Evolutionary conservation across 2,888 invertebrate species (phyloP), one percentile per base, ranked within the genome.

Genomic region (Yponomeuta sedellus): DNA sequence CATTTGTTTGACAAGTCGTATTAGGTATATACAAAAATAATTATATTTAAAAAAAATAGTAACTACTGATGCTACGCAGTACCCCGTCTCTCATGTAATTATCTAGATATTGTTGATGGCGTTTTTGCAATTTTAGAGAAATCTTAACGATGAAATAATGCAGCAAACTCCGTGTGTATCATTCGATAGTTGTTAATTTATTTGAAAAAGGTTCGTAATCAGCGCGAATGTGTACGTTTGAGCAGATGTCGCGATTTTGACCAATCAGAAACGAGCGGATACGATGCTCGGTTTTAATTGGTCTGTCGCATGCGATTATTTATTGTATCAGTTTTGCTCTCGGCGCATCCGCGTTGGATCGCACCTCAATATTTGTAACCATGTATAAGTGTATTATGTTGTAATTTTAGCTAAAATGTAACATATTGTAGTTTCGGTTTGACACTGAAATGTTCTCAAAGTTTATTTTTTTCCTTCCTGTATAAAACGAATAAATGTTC

Each of bases 381-480:
- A 75, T 82, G 80, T 83, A 77, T 85, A 88, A 85, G 86, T 88
- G 86, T 88, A 88, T 84, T 82, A 81, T 80, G 82, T 84, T 86
- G 66, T 66, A 62, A 63, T 75, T 76, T 74, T 82, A 82, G 81
- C 77, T 78, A 78, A 80, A 82, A 83, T 88, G 82, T 86, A 83
- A 82, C 83, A 85, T 86, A 86, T 82, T 73, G 75, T 78, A 76
- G 76, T 76, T 80, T 71, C 80, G 78, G 71, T 75, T 77, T 72
- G 66, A 77, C 75, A 76, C 77, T 77, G 74, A 74, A 74, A 75
- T 78, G 79, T 79, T 76, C 79, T 83, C 80, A 78, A 77, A 75
- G 70, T 78, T 74, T 75, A 75, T 77, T 72, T 71, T 77, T 72
- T 71, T 71, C 74, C 73, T 73, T 72, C 25, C 20, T 59, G 20